phyloP scores from a whole-genome alignment of 1,140 invertebrate species.

The Drosophila suzukii region DNA sequence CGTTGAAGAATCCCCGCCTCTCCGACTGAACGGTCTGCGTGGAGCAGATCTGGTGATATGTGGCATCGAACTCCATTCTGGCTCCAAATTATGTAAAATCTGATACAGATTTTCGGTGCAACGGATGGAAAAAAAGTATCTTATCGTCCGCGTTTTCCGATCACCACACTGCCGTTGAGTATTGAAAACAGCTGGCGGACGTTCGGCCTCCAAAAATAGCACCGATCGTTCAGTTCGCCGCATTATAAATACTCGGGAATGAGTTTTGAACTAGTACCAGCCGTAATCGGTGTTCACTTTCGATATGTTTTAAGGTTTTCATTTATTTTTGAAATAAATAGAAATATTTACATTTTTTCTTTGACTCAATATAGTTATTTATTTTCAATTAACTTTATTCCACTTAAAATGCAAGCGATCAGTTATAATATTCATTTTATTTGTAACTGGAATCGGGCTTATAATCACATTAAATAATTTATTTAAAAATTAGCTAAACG shows the following conservation, averaged over 20 bases:
- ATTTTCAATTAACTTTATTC: slow-evolving; percentile 17
- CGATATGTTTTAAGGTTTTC: slow-evolving; percentile 10
- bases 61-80: slow-evolving; percentile 68
- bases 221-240: slow-evolving; percentile 53
- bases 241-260: slow-evolving; percentile 66
- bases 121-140: slow-evolving; percentile 18
- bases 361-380: neutral
- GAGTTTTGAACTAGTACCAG: slow-evolving; percentile 37
- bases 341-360: neutral
- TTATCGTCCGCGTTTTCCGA: slow-evolving; percentile 46
- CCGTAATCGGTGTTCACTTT: slow-evolving; percentile 32
- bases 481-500: slow-evolving; percentile 82
- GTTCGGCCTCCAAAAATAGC: slow-evolving; percentile 71
- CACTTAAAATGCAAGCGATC: slow-evolving; percentile 17
- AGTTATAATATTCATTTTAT: slow-evolving; percentile 58
- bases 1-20: slow-evolving; percentile 87
- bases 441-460: slow-evolving; percentile 76
- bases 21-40: slow-evolving; percentile 87
- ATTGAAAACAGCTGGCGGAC: slow-evolving; percentile 68
- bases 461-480: slow-evolving; percentile 81
- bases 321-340: neutral
- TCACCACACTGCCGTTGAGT: slow-evolving; percentile 35
- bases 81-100: slow-evolving; percentile 61
- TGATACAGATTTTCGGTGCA: slow-evolving; percentile 23
- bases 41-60: slow-evolving; percentile 85